Conservation (phyloP, 2,888 invertebrate species). For the Rhopalosiphum nymphaeae region DNA sequence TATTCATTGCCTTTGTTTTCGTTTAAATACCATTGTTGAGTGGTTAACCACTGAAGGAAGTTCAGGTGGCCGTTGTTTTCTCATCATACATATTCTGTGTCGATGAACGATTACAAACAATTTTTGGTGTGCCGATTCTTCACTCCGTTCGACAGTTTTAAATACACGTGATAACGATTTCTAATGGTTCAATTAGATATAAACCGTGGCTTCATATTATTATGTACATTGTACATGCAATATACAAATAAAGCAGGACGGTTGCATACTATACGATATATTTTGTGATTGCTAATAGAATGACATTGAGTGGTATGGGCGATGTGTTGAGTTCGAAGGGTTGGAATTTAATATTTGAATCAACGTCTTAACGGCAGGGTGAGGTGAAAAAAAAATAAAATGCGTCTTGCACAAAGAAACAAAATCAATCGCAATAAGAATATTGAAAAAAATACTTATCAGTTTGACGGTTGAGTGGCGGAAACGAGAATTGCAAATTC, state of each 20-base stretch:
- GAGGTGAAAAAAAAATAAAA: background rate
- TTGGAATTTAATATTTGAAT: slow-evolving; percentile 17
- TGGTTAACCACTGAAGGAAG: background rate
- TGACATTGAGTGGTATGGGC: too few species aligned
- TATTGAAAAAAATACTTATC: slow-evolving; percentile 43
- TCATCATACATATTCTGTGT: background rate
- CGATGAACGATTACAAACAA: background rate
- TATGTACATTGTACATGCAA: background rate
- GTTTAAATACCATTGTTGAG: background rate
- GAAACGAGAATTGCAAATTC: slow-evolving; percentile 53
- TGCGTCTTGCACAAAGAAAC: background rate
- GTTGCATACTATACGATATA: background rate
- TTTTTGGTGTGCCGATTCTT: background rate
- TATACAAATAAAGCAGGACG: background rate
- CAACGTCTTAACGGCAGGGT: background rate
- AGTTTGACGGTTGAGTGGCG: slow-evolving; percentile 57
- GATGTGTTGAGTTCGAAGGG: background rate
- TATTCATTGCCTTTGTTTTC: background rate
- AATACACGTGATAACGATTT: background rate
- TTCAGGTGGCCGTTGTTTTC: background rate
- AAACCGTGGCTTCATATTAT: background rate
- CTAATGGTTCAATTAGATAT: background rate
- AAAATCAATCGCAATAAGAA: slow-evolving; percentile 42
- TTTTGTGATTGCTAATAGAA: background rate
- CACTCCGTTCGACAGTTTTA: background rate